phyloP scores from a whole-genome alignment of 2,113 vertebrate genomes.

The Dendrocopos noguchii region DNA sequence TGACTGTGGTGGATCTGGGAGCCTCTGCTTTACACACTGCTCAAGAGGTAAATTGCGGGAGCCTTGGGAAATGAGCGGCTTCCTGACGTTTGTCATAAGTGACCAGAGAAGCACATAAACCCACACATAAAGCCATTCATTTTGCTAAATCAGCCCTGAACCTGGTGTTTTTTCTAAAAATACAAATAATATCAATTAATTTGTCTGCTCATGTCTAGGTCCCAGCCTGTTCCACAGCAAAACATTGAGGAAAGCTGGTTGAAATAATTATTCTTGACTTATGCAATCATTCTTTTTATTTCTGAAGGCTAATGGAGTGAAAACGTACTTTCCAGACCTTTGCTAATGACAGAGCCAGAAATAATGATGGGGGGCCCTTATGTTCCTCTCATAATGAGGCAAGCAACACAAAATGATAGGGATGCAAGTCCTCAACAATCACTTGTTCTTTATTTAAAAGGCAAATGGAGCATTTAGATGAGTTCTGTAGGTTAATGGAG shows the following conservation, averaged over 20 bases:
- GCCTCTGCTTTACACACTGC: not conserved
- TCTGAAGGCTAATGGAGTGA: conserved; percentile 80
- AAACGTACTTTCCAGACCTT: conserved; percentile 68
- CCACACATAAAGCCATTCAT: conserved; percentile 40
- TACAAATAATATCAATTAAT: conserved; percentile 80
- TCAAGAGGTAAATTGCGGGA: not conserved
- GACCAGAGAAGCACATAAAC: not conserved
- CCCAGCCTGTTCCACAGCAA: conserved; percentile 34
- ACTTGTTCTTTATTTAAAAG: conserved; percentile 67
- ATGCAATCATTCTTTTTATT: conserved; percentile 77
- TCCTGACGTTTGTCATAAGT: not conserved
- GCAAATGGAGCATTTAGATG: conserved; percentile 52
- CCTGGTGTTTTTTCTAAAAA: conserved; percentile 56
- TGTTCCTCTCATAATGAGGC: conserved; percentile 61
- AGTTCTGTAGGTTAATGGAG: conserved; percentile 65
- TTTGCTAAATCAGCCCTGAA: conserved; percentile 41
- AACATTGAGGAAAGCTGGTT: conserved; percentile 69
- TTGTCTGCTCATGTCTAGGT: conserved; percentile 64
- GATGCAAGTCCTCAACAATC: conserved; percentile 41
- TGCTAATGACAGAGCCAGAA: conserved; percentile 67
- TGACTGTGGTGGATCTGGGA: not conserved
- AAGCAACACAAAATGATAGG: conserved; percentile 69
- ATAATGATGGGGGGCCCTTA: conserved; percentile 52
- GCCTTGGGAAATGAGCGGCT: not conserved
- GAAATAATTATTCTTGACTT: conserved; percentile 81